phyloP scores from a whole-genome alignment of 1,140 invertebrate genomes.

The Acromyrmex echinatior region DNA sequence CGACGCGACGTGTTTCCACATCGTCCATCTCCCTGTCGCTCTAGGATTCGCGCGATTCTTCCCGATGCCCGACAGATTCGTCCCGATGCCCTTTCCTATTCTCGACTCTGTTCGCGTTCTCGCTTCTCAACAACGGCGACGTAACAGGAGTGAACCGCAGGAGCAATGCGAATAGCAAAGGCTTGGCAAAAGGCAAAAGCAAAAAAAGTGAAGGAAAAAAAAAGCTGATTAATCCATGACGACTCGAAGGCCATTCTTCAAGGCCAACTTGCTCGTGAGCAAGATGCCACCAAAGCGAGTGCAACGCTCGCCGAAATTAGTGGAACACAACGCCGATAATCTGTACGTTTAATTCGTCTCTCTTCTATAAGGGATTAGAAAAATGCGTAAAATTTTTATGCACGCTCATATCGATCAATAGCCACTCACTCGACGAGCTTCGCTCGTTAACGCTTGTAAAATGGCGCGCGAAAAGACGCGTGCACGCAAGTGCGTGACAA shows the following conservation, averaged over 20 bases:
- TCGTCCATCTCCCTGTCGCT: constrained; percentile 78
- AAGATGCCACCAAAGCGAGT: constrained; percentile 27
- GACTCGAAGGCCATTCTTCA: constrained; percentile 66
- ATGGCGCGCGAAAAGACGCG: constrained; percentile 28
- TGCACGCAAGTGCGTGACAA: background rate
- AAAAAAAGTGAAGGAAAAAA: constrained; percentile 54
- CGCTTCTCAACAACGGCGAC: constrained; percentile 54
- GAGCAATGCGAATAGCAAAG: constrained; percentile 37
- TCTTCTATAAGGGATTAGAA: constrained; percentile 48
- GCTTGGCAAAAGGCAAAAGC: constrained; percentile 14
- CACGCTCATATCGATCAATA: background rate
- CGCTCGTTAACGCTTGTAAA: constrained; percentile 34
- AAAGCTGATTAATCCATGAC: constrained; percentile 50
- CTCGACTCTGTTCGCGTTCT: constrained; percentile 39
- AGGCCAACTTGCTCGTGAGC: constrained; percentile 46
- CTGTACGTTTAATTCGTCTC: background rate
- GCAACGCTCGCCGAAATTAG: constrained; percentile 51
- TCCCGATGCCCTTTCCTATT: constrained; percentile 54
- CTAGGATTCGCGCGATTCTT: constrained; percentile 78
- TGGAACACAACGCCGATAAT: constrained; percentile 29
- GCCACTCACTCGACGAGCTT: constrained; percentile 12
- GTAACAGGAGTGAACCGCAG: constrained; percentile 66
- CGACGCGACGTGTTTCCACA: constrained; percentile 72
- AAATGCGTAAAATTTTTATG: constrained; percentile 54
- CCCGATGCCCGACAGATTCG: constrained; percentile 73